Conservation (phyloP, 2,888 invertebrate genomes). For the Brachycybe producta region DNA sequence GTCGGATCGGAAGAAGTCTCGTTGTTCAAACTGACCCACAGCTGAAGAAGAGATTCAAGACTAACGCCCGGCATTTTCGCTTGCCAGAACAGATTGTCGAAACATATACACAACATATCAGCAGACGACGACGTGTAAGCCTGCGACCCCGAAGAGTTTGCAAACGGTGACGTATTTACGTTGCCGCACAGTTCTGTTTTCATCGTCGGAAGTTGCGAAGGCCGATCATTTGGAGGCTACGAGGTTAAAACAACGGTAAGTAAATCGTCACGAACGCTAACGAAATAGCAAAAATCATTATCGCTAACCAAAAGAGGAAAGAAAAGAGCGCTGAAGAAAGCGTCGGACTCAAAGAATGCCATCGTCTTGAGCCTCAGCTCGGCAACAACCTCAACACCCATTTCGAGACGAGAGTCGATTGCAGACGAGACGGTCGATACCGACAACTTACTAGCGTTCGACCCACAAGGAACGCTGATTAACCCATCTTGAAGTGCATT, state of each 20-base stretch:
- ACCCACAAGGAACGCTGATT: no score
- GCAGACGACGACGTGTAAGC: conserved; percentile 2
- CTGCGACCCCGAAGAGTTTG: no score
- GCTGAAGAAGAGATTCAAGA: conserved; percentile 67
- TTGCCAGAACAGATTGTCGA: conserved; percentile 9
- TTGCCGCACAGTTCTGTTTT: no score
- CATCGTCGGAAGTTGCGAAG: not conserved
- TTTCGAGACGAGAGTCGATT: conserved; percentile 62
- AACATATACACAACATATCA: conserved; percentile 9
- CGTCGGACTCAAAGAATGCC: conserved; percentile 50
- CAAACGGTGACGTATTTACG: no score
- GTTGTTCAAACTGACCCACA: conserved; percentile 73
- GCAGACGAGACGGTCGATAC: conserved; percentile 40
- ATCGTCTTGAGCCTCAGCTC: conserved; percentile 61
- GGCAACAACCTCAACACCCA: conserved; percentile 60
- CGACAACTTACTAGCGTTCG: no score
- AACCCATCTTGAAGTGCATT: no score
- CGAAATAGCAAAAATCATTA: not conserved
- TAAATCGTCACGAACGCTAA: no score
- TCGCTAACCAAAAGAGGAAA: conserved; percentile 29
- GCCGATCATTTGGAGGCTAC: not conserved
- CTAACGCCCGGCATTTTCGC: conserved; percentile 43
- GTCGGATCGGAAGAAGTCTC: conserved; percentile 33
- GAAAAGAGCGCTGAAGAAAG: conserved; percentile 44
- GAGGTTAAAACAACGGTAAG: not conserved